Conservation (phyloP, 1,140 invertebrate species). For the Paraescarpia echinospica region DNA sequence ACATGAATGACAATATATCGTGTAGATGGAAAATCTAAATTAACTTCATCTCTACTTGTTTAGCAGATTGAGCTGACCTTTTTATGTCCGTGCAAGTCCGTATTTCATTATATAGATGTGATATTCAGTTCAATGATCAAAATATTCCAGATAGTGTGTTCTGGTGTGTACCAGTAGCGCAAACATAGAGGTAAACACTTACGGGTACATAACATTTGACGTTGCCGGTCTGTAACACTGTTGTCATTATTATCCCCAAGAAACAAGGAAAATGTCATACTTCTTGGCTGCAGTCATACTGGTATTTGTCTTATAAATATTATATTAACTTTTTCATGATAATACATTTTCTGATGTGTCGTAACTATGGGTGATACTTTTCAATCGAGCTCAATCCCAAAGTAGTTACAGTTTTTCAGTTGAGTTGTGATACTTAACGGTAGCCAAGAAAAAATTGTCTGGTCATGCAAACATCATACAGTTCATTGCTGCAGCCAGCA, state of each 20-base stretch:
- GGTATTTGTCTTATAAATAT: neutral
- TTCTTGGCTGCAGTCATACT: neutral
- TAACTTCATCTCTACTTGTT: neutral
- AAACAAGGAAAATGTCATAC: neutral
- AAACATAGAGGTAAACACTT: neutral
- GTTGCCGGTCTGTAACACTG: neutral
- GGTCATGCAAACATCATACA: slow-evolving; percentile 64
- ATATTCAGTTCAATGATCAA: neutral
- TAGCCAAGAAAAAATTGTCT: slow-evolving; percentile 60
- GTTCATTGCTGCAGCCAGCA: slow-evolving; percentile 61
- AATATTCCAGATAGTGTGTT: neutral
- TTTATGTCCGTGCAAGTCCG: neutral
- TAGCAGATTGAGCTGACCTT: no score
- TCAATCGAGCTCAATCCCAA: no score
- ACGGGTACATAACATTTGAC: neutral
- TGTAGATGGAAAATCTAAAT: neutral
- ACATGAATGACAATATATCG: neutral
- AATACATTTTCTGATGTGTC: neutral
- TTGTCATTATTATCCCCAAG: neutral
- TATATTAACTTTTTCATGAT: no score
- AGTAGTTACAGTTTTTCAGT: no score
- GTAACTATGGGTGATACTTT: neutral
- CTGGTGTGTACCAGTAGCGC: neutral
- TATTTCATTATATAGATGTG: neutral
- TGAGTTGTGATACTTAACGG: neutral